Evolutionary conservation across 2,888 invertebrate species (phyloP).

Genomic region (Epistrophe eligans): DNA sequence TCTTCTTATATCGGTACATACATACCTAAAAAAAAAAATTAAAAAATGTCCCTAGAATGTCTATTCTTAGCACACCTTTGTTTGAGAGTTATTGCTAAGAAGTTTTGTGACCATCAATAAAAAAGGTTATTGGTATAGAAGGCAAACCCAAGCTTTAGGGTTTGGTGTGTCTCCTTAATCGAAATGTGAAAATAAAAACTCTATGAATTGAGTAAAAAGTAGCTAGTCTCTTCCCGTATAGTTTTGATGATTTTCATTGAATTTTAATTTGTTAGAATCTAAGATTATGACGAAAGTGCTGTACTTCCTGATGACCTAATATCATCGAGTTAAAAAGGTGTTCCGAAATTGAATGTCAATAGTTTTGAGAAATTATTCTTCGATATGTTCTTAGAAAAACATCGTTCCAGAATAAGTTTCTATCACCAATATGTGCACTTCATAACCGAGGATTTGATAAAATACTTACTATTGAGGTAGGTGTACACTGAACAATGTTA

Average conservation of each 20-base stretch:
- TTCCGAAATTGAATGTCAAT: too few relatives aligned
- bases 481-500: too few relatives aligned
- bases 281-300: too few relatives aligned
- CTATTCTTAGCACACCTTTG: constrained; percentile 62
- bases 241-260: background rate
- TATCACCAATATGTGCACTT: too few relatives aligned
- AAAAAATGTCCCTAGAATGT: constrained; percentile 54
- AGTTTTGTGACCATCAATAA: constrained; percentile 60
- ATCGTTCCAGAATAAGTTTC: too few relatives aligned
- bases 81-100: constrained; percentile 48
- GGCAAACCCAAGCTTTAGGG: constrained; percentile 31
- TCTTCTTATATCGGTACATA: background rate
- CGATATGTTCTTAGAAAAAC: too few relatives aligned
- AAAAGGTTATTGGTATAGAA: background rate
- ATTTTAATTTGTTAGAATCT: background rate
- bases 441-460: too few relatives aligned
- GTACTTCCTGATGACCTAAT: too few relatives aligned
- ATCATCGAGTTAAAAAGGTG: too few relatives aligned
- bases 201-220: constrained; percentile 30
- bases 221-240: background rate
- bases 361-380: too few relatives aligned
- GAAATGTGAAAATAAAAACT: constrained; percentile 26
- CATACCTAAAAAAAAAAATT: constrained; percentile 64
- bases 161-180: constrained; percentile 54
- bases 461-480: too few relatives aligned